Evolutionary conservation across 2,797 vertebrate genomes (phyloP).

Genomic region (Borostomias antarcticus): DNA sequence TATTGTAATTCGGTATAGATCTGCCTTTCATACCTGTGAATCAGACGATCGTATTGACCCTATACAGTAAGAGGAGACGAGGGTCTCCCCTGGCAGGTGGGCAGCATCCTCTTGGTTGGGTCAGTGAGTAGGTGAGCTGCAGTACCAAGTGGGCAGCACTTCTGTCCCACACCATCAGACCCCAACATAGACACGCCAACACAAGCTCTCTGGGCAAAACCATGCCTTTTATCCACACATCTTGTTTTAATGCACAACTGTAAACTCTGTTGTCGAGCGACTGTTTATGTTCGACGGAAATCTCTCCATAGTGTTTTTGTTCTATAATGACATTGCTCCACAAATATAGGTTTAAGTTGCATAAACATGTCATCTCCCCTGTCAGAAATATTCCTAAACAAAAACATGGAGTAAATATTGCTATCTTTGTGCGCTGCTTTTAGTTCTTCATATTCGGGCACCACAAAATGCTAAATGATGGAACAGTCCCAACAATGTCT

Average conservation of each 20-base stretch:
- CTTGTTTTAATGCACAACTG: constrained; percentile 73
- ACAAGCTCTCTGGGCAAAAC: constrained; percentile 32
- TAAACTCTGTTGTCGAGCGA: constrained; percentile 65
- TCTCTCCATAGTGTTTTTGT: constrained; percentile 68
- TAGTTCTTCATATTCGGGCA: constrained; percentile 35
- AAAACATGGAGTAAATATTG: constrained; percentile 62
- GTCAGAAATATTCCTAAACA: constrained; percentile 70
- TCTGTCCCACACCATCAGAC: constrained; percentile 19
- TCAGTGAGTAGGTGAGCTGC: constrained; percentile 33
- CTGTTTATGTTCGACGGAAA: constrained; percentile 77
- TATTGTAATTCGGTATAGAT: constrained; percentile 24
- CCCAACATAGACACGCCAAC: constrained; percentile 51
- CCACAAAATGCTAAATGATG: constrained; percentile 53
- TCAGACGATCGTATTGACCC: constrained; percentile 33
- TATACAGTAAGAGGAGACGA: not conserved
- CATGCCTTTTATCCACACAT: constrained; percentile 57
- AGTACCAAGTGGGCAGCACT: constrained; percentile 53
- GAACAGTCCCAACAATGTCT: constrained; percentile 47
- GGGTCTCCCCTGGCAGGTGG: not conserved
- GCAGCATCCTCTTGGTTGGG: constrained; percentile 38
- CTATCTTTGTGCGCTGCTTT: constrained; percentile 49
- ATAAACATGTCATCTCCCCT: constrained; percentile 76
- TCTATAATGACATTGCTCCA: constrained; percentile 66
- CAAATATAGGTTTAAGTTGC: constrained; percentile 73
- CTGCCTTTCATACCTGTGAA: constrained; percentile 33